phyloP scores from a whole-genome alignment of 2,888 invertebrate genomes.

The Dinocampus coccinellae region DNA sequence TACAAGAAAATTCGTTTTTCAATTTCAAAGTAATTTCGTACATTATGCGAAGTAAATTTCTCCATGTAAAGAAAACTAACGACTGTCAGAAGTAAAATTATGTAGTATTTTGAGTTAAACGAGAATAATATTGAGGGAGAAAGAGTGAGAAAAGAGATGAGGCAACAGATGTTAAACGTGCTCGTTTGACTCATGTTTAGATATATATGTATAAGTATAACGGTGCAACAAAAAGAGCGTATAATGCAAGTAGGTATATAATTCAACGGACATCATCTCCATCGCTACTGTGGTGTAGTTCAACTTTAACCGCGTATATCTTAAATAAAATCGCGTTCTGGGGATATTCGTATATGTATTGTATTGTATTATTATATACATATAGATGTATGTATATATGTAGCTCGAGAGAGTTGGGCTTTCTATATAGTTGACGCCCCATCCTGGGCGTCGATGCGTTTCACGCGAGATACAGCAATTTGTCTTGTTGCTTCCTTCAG shows the following conservation, averaged over 20 bases:
- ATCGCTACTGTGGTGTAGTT: constrained; percentile 11
- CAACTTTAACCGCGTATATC: constrained; percentile 17
- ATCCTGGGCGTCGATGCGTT: constrained; percentile 29
- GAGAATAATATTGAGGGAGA: neutral
- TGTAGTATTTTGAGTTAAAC: neutral
- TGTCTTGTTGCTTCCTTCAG: constrained; percentile 30
- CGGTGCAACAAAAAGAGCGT: constrained; percentile 33
- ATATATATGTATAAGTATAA: constrained; percentile 22
- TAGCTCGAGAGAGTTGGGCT: neutral
- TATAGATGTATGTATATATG: neutral
- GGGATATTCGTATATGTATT: neutral
- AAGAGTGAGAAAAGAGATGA: neutral
- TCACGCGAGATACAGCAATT: constrained; percentile 33
- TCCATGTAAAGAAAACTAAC: constrained; percentile 5
- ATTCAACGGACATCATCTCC: constrained; percentile 20
- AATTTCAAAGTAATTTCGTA: neutral
- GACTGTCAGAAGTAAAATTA: constrained; percentile 19
- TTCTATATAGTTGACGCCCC: constrained; percentile 26
- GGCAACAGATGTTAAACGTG: constrained; percentile 37
- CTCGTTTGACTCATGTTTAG: constrained; percentile 29
- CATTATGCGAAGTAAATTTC: neutral
- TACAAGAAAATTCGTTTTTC: neutral
- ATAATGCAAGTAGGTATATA: constrained; percentile 21
- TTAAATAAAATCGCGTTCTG: neutral
- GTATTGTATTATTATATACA: neutral